Percentiles rank a stretch among this genome's conserved stretches.
Evolutionary conservation across 2,888 invertebrate species (phyloP).

Genomic region (Deilephila porcellus): DNA sequence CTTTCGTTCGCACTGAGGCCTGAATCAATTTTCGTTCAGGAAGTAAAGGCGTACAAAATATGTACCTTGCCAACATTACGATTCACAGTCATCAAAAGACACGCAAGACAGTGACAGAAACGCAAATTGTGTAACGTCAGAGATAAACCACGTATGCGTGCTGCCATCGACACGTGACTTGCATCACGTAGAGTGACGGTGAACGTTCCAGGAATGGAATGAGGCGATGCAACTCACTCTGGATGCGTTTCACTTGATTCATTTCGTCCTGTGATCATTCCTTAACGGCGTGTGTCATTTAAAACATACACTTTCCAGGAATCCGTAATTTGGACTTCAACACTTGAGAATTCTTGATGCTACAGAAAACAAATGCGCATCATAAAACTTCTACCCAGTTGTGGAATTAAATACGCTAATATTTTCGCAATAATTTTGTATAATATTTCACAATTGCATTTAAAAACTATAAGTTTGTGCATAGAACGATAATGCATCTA

Average conservation of each 20-base stretch:
- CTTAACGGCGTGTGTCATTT: too few species aligned
- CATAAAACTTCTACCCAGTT: too few species aligned
- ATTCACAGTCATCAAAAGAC: neutral
- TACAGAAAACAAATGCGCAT: too few species aligned
- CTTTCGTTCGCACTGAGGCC: neutral
- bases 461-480: neutral
- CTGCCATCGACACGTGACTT: constrained; percentile 31
- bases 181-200: constrained; percentile 30
- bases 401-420: too few species aligned
- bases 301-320: too few species aligned
- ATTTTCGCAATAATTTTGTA: too few species aligned
- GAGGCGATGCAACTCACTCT: neutral
- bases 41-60: neutral
- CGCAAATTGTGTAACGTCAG: constrained; percentile 26
- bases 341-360: too few species aligned
- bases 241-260: neutral
- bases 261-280: too few species aligned
- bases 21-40: neutral
- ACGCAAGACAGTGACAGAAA: constrained; percentile 19
- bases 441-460: neutral
- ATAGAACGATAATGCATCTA: neutral
- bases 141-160: constrained; percentile 33
- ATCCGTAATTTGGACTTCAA: too few species aligned
- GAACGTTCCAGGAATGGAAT: constrained; percentile 8
- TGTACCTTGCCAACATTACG: neutral